phyloP scores from a whole-genome alignment of 2,113 vertebrate genomes.

The Engraulis encrasicolus region DNA sequence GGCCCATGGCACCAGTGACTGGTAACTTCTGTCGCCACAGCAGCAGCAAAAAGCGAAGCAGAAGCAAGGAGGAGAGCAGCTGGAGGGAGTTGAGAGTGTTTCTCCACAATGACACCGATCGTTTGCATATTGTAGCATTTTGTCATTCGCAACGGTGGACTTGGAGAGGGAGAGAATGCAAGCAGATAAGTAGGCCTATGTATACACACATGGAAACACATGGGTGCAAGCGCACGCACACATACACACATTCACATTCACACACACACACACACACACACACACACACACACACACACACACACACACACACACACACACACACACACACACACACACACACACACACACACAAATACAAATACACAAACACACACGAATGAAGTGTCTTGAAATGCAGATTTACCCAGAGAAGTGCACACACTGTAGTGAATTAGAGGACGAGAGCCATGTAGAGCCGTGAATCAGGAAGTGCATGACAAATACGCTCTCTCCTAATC shows the following conservation, averaged over 20 bases:
- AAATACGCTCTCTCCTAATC: not conserved
- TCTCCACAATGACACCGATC: not conserved
- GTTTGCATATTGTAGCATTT: not conserved
- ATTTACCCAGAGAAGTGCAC: not conserved
- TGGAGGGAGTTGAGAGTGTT: not conserved
- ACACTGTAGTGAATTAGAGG: not conserved
- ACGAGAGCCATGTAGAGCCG: not conserved
- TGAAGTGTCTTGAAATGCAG: not conserved
- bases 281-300: constrained; percentile 4
- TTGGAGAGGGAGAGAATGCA: not conserved
- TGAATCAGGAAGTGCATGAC: not conserved
- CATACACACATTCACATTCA: not conserved
- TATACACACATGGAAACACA: constrained; percentile 29
- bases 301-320: constrained; percentile 7
- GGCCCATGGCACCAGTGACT: constrained; percentile 6
- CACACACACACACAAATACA: not conserved
- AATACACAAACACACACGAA: constrained; percentile 1
- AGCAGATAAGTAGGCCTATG: not conserved
- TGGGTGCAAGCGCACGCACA: not conserved
- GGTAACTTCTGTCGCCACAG: not conserved
- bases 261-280: not conserved
- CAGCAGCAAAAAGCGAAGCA: too few species aligned
- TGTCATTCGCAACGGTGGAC: not conserved
- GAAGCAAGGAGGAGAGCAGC: not conserved
- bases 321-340: constrained; percentile 3